These are phyloP conservation scores for Helicorthomorpha holstii DNA, from an alignment of 1,140 invertebrate genomes.

Conservation along the genomic window DNA sequence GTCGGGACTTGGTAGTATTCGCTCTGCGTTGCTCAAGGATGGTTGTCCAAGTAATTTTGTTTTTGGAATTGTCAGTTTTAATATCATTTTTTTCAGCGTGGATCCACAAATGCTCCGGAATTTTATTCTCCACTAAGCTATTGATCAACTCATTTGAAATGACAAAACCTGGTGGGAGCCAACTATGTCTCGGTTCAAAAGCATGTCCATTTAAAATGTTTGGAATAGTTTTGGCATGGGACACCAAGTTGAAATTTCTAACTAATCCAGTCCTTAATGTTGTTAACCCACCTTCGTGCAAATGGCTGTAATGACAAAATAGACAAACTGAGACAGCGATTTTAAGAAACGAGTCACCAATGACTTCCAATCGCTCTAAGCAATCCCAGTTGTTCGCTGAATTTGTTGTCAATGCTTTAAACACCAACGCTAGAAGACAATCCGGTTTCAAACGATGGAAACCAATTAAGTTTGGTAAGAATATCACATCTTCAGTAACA, in stretches of 20 bases:
- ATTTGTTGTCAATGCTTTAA: conserved; percentile 47
- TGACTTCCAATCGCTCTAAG: conserved; percentile 62
- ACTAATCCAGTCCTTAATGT: conserved; percentile 53
- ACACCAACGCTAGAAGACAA: background rate
- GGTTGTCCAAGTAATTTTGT: no score
- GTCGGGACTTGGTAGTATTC: background rate
- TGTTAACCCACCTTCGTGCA: conserved; percentile 59
- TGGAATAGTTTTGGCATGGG: conserved; percentile 35
- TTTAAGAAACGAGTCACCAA: conserved; percentile 82
- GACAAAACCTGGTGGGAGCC: conserved; percentile 42
- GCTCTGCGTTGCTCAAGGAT: background rate
- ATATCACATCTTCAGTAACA: background rate
- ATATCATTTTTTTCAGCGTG: background rate
- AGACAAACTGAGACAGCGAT: conserved; percentile 52
- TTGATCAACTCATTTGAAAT: conserved; percentile 16
- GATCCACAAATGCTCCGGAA: conserved; percentile 3
- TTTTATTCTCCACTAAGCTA: conserved; percentile 17
- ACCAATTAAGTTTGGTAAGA: no score
- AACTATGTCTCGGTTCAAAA: conserved; percentile 45
- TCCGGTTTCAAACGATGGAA: background rate
- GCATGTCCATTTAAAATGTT: conserved; percentile 36
- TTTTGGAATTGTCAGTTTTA: background rate
- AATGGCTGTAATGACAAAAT: conserved; percentile 43
- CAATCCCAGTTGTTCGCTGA: conserved; percentile 57
- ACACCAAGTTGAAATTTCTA: conserved; percentile 62